These are phyloP conservation scores for Tringa solitaria DNA, from an alignment of 2,113 vertebrate genomes.

Conservation along the genomic window DNA sequence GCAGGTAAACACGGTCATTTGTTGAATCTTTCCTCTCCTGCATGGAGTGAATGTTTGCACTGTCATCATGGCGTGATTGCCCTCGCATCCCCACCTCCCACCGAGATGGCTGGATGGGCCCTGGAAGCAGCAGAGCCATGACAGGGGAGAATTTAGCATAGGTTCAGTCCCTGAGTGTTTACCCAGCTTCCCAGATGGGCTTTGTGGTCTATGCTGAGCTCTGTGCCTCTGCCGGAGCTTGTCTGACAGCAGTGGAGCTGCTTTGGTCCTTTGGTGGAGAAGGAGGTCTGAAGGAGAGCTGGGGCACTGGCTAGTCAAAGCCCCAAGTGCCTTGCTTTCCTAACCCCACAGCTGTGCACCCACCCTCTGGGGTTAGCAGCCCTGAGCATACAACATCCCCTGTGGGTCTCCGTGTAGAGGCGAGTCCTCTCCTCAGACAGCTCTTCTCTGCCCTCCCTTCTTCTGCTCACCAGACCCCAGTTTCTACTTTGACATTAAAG, in stretches of 20 bases:
- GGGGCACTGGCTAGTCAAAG: neutral
- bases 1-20: slow-evolving; percentile 24
- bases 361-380: neutral
- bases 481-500: neutral
- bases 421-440: neutral
- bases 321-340: neutral
- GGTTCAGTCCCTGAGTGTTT: neutral
- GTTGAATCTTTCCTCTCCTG: slow-evolving; percentile 25
- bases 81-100: neutral
- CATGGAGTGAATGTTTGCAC: neutral
- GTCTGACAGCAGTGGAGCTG: neutral
- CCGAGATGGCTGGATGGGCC: accelerated
- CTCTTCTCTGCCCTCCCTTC: neutral
- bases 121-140: neutral
- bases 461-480: neutral
- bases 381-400: accelerated
- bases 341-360: no score
- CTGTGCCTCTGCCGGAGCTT: neutral
- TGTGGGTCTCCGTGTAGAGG: neutral
- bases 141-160: neutral
- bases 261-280: neutral
- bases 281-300: neutral
- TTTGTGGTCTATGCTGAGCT: neutral
- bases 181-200: neutral
- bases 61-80: neutral